phyloP scores from a whole-genome alignment of 2,888 invertebrate species.

The Dromius quadrimaculatus region DNA sequence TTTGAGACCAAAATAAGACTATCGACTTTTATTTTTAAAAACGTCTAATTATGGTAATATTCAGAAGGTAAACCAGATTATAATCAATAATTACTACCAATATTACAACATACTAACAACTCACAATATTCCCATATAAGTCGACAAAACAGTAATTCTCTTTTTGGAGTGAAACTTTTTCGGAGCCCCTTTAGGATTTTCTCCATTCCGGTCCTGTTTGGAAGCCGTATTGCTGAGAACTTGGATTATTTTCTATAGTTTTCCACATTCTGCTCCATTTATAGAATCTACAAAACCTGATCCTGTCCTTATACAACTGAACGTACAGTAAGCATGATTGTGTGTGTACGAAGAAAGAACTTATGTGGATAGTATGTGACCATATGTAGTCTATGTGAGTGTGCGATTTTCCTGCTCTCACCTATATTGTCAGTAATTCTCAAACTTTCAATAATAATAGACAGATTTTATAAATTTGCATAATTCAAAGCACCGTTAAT shows the following conservation, averaged over 20 bases:
- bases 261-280: constrained; percentile 48
- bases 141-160: too few species aligned
- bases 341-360: neutral
- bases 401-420: constrained; percentile 10
- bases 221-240: constrained; percentile 6
- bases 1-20: too few species aligned
- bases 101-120: too few species aligned
- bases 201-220: constrained; percentile 7
- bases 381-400: constrained; percentile 23
- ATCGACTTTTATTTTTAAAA: too few species aligned
- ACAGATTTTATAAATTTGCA: neutral
- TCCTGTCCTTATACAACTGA: too few species aligned
- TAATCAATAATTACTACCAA: too few species aligned
- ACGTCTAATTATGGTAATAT: too few species aligned
- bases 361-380: constrained; percentile 8
- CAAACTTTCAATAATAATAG: neutral
- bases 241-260: constrained; percentile 14
- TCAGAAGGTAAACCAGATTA: neutral
- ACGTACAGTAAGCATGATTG: neutral
- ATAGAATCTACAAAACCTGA: constrained; percentile 43
- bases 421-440: neutral
- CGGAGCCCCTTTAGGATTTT: neutral
- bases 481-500: neutral
- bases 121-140: too few species aligned
- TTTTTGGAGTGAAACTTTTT: constrained; percentile 22